Base-by-base conservation (phyloP, 1,140 invertebrate genomes). In the Tetragonula clypearis region DNA sequence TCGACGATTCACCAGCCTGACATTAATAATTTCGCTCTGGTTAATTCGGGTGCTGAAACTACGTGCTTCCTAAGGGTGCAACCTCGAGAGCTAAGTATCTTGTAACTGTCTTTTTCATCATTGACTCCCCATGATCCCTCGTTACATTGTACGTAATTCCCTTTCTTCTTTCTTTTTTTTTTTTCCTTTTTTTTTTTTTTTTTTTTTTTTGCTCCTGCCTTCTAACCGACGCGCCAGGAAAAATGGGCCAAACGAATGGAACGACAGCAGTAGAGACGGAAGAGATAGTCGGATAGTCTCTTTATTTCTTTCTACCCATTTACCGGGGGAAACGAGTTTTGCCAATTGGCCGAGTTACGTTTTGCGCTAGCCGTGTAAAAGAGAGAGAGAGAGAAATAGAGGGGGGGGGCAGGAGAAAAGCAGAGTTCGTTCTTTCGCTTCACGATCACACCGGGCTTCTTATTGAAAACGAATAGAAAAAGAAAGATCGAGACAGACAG, bases 1-100 rank as follows among this genome's bases (percentile, higher is more conserved):
- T 91, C 96, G 95, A 89, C 96, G 95, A 94, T 96, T 96, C 95
- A 97, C 96, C 95, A 96, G 95, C 95, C 96, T 97, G 94, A 91
- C 92, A 92, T 90, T 75, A 88, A 93, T 88, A 90, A 84, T 72
- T 71, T 72, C n/a, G 15, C 6, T n/a, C 15, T 17, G 19, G 60
- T 79, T 79, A 84, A 79, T 62, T 30, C 15, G 17, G 12, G 68
- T 62, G 65, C 53, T 17, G 23, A 6, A 30, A 41, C 49, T 66
- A 56, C 53, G 66, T 71, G 77, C 65, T 71, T 41, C n/a, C 62
- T 55, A 55, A 41, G 15, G 30, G 35, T 26, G 60, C 41, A 35
- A 41, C 19, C 55, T 55, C 23, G 26, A 41, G 26, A 41, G 6
- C 35, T 53, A 79, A 26, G 49, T 60, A 65, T 77, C n/a, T 82